Base-by-base conservation (phyloP, 2,888 invertebrate genomes). In the Yponomeuta plumbellus region DNA sequence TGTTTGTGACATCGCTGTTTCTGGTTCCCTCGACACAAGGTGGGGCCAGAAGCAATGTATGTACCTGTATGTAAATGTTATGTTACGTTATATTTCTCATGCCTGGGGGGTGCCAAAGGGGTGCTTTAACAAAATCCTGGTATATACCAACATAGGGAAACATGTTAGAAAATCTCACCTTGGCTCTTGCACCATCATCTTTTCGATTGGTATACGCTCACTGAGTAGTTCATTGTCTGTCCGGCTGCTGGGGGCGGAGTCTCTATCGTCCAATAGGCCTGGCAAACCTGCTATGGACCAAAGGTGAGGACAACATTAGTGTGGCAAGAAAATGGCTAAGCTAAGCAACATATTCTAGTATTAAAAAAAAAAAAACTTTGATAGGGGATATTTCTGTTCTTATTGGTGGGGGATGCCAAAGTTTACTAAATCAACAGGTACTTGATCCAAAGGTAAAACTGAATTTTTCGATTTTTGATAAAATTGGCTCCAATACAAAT, bases 121-220 rank as follows among this genome's bases (percentile, higher is more conserved):
- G 6, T 10, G 8, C 34, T 6, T 34, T 34, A 3, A 34, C 5
- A 34, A 34, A 34, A 34, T 34, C 8, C 34, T 8, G 8, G 34
- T 8, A 34, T 34, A 34, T 8, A 17, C 13, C 10, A 17, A 52
- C 61, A 61, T 68, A 56, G 11, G 57, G 4, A 34, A 40, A 66
- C 6, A 34, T 61, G 3, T 56, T 22, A 44, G 1, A 21, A 21
- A 20, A 58, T 59, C 22, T 69, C 76, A 89, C 90, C 85, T 84
- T 13, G 84, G 85, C 67, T 80, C 79, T 1, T 86, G 86, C 23
- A 89, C 88, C 81, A 84, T 83, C 80, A 85, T 84, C 75, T 87
- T 85, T 66, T 84, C 80, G 40, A 81, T 67, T 5, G 80, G 68
- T 22, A 74, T 70, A 0, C 74, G 71, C 23, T 83, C 79, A 66